A percentile compares a stretch with the other conserved stretches of the same genome.
These are phyloP conservation scores for Poeciliopsis presidionis DNA, from an alignment of 2,797 vertebrate genomes.

Conservation along the genomic window DNA sequence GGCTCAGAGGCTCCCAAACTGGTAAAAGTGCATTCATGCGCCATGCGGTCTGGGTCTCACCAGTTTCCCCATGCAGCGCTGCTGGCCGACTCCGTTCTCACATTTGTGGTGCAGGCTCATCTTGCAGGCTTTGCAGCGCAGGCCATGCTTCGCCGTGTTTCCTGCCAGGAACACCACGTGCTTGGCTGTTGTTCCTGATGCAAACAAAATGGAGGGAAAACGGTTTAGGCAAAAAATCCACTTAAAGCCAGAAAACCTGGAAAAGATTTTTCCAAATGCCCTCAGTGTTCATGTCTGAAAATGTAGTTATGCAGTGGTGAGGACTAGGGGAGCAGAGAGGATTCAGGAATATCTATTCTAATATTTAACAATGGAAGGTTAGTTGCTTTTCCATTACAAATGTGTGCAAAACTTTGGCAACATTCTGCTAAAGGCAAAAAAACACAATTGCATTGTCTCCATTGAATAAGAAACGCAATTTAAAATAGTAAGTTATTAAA, in stretches of 20 bases:
- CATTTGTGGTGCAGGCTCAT: conserved; percentile 99
- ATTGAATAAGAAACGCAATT: too few species aligned
- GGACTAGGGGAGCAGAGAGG: neutral
- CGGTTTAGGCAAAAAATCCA: conserved; percentile 14
- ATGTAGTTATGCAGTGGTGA: conserved; percentile 26
- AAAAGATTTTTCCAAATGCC: conserved; percentile 27
- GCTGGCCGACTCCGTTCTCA: conserved; percentile 87
- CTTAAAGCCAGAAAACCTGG: conserved; percentile 15
- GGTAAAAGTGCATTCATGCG: neutral
- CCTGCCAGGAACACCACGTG: conserved; percentile 84
- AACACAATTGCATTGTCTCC: too few species aligned
- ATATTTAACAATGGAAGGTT: conserved; percentile 3
- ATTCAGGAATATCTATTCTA: neutral
- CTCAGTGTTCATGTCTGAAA: conserved; percentile 27
- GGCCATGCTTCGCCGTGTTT: conserved; percentile 92
- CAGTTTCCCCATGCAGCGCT: conserved; percentile 98
- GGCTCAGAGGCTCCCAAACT: conserved; percentile 17
- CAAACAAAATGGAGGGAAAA: conserved; percentile 38
- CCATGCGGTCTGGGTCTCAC: conserved; percentile 77
- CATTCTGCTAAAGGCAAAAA: too few species aligned
- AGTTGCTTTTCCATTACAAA: too few species aligned
- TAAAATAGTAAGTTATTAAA: too few species aligned
- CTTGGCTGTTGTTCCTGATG: conserved; percentile 79
- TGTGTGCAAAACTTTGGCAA: too few species aligned
- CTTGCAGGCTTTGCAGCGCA: conserved; percentile 98